Base-by-base conservation (phyloP, 1,140 invertebrate genomes). In the Macrotrachela quadricornifera region DNA sequence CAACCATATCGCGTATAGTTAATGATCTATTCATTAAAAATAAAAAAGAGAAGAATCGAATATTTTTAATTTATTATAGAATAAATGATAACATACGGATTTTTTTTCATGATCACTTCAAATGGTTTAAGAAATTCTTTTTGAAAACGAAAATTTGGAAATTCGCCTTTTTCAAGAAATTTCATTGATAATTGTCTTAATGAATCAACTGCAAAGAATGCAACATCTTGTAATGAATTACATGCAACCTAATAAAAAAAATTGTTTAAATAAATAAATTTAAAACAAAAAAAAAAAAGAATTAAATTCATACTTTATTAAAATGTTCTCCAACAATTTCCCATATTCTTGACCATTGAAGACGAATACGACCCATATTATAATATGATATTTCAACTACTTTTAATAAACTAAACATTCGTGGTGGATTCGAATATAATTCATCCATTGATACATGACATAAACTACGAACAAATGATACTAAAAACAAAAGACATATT, bases 311-410 rank as follows among this genome's bases (percentile, higher is more conserved):
- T 4, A 30, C 73, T 69, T 75, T 74, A 58, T 78, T 78, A 58
- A 77, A 78, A 61, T 78, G 76, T 41, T 77, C 72, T 45, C 77
- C 77, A 9, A 79, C 61, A 36, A 76, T 66, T 51, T 92, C 83
- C 94, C 94, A 99, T 58, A 99, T 97, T 57, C 90, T 77, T 0
- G 91, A 96, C 70, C 70, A 71, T 65, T 97, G 90, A 51, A 99
- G 72, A 62, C 94, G 78, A 61, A 99, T 97, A 60, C 94, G 78
- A 10, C 87, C 87, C 94, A 99, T 99, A 66, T 99, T 99, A 72
- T 99, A 99, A 65, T 97, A 97, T 0, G 90, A 95, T 58, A 99
- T 97, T 72, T 99, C 94, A 0, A 99, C 92, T 46, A 99, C 88
- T 69, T 99, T 99, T 62, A 92, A 90, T 14, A 99, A 69, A 46